Conservation (phyloP, 2,797 vertebrate species). For the Hemibagrus guttatus region DNA sequence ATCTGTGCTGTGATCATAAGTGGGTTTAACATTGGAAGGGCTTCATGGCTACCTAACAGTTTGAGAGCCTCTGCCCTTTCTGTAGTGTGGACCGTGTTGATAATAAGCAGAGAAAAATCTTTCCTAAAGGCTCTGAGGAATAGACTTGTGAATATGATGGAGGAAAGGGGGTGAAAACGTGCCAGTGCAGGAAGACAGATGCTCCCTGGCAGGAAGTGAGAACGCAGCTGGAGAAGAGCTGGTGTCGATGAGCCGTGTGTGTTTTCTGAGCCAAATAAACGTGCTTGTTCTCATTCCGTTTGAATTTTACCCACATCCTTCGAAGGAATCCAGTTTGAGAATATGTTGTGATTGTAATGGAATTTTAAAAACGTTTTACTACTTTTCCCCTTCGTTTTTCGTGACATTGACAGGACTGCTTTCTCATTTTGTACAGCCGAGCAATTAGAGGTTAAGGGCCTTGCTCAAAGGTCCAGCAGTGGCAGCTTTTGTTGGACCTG, state of each 20-base stretch:
- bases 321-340: not conserved
- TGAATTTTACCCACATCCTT: not conserved
- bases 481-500: too few relatives aligned
- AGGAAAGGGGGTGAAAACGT: not conserved
- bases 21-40: not conserved
- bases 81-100: not conserved
- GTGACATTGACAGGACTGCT: too few relatives aligned
- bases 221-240: slow-evolving; percentile 29
- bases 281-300: not conserved
- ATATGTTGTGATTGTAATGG: not conserved
- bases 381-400: too few relatives aligned
- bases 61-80: not conserved
- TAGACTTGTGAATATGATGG: not conserved
- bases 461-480: too few relatives aligned
- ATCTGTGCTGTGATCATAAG: slow-evolving; percentile 4
- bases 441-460: too few relatives aligned
- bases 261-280: not conserved
- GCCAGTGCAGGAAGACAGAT: slow-evolving; percentile 14
- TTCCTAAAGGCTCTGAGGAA: not conserved
- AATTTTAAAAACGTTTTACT: not conserved
- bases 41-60: not conserved
- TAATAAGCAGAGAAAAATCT: too few relatives aligned
- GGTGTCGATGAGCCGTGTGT: slow-evolving; percentile 27
- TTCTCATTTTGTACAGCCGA: too few relatives aligned
- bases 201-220: slow-evolving; percentile 17